Conservation (phyloP, 2,797 vertebrate species). For the Percopsis omiscomaycus region DNA sequence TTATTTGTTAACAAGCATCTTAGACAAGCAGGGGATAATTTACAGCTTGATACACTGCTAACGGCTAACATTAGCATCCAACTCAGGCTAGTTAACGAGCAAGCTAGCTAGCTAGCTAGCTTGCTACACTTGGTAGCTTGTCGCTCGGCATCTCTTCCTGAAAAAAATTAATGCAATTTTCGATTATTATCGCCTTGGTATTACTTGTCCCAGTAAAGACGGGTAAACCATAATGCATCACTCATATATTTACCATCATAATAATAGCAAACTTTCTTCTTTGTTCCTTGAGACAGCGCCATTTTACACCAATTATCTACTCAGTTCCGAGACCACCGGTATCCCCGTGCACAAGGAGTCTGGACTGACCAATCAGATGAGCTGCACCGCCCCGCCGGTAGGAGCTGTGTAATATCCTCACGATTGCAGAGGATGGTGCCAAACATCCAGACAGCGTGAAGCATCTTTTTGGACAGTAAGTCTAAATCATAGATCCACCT, state of each 20-base stretch:
- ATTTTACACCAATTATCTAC: slow-evolving; percentile 81
- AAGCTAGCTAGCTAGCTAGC: slow-evolving; percentile 50
- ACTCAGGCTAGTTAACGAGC: slow-evolving; percentile 28
- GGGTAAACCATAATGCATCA: neutral
- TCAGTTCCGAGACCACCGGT: slow-evolving; percentile 47
- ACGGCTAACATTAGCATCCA: slow-evolving; percentile 22
- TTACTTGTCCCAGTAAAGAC: fast-evolving
- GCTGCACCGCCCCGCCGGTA: slow-evolving; percentile 36
- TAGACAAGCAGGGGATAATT: neutral
- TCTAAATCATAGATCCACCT: neutral
- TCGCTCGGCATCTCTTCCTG: slow-evolving; percentile 6
- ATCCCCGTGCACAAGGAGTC: slow-evolving; percentile 21
- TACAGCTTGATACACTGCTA: slow-evolving; percentile 22
- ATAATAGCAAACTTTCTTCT: slow-evolving; percentile 98
- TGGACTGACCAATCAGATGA: slow-evolving; percentile 47
- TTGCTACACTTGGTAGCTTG: slow-evolving; percentile 41
- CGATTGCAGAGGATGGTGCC: slow-evolving; percentile 10
- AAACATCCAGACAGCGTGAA: slow-evolving; percentile 20
- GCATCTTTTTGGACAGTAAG: slow-evolving; percentile 4
- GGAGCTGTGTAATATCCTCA: slow-evolving; percentile 39
- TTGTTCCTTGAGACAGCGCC: slow-evolving; percentile 96
- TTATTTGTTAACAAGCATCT: neutral
- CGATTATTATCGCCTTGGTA: neutral
- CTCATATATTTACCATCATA: slow-evolving; percentile 85
- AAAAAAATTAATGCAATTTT: neutral